Base-by-base conservation (phyloP, 2,113 vertebrate genomes). In the Cephalopholis sonnerati region DNA sequence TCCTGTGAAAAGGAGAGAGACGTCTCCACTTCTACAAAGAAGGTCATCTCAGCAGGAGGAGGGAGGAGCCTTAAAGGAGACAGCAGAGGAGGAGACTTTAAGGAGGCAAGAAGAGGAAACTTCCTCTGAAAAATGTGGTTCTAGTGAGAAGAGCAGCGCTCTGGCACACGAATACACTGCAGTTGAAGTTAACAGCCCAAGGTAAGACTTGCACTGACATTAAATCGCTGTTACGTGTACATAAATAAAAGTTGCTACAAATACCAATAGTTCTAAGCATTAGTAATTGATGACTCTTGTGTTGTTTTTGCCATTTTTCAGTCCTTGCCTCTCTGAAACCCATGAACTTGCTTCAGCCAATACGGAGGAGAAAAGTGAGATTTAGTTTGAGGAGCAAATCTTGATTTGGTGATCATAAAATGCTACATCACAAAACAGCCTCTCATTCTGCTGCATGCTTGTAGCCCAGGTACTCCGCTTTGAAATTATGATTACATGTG, bases 291-390 rank as follows among this genome's bases (percentile, higher is more conserved):
- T 17, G 39, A n/a, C 20, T 50, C 13, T 29, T 27, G 1, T 5
- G 22, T 50, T 44, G n/a, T 29, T 62, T 63, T 85, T 76, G 8
- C 80, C 2, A 51, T 65, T 69, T 58, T 6, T 44, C 44, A 85
- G 72, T 48, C 5, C 58, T 10, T 18, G 11, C 29, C 16, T 2
- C 7, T 69, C 54, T 44, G 48, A 79, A 63, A 46, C 25, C 22
- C 15, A 15, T 8, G 20, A 27, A 24, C 5, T 16, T 66, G 25
- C 10, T n/a, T 58, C 77, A 59, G 2, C 15, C 44, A 7, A 0
- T 24, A 22, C 4, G 27, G 57, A 63, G 11, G 3, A 69, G 3
- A 51, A 44, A 58, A 62, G 84, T 86, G 74, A 77, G 71, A 65
- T 24, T 1, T 12, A 65, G 7, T 22, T 17, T 53, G 5, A 44